These are phyloP conservation scores for Seriola dumerili DNA, from an alignment of 2,113 vertebrate genomes.

Conservation along the genomic window DNA sequence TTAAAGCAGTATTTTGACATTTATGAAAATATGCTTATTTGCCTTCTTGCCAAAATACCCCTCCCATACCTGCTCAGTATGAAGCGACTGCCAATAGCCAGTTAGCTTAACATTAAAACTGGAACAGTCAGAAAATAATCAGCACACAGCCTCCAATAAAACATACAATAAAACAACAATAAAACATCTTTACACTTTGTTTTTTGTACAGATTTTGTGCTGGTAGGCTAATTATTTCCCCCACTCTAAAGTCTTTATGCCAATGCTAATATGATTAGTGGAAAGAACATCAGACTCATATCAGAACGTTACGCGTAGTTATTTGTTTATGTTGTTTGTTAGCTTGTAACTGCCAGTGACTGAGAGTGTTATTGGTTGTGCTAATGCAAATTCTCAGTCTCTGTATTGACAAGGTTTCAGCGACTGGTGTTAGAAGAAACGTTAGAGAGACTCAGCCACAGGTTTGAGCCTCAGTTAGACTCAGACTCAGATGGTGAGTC, in stretches of 20 bases:
- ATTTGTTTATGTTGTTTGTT: too few species aligned
- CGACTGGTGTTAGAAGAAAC: too few species aligned
- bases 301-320: too few species aligned
- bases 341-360: too few species aligned
- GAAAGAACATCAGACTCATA: too few species aligned
- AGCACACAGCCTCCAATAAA: neutral
- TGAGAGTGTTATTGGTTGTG: too few species aligned
- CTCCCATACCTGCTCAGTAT: neutral
- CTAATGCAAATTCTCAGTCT: too few species aligned
- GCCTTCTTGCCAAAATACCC: conserved; percentile 1
- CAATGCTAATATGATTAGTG: too few species aligned
- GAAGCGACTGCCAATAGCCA: neutral
- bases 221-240: neutral
- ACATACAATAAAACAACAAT: neutral
- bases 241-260: neutral
- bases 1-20: conserved; percentile 11
- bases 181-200: neutral
- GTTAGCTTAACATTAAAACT: neutral
- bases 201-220: neutral
- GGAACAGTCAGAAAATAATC: neutral
- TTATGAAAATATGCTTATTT: conserved; percentile 8
- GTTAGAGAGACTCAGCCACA: too few species aligned
- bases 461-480: too few species aligned
- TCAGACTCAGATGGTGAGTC: too few species aligned
- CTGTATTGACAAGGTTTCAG: too few species aligned